Conservation (phyloP, 1,140 invertebrate genomes). For the Bombus terrestris region DNA sequence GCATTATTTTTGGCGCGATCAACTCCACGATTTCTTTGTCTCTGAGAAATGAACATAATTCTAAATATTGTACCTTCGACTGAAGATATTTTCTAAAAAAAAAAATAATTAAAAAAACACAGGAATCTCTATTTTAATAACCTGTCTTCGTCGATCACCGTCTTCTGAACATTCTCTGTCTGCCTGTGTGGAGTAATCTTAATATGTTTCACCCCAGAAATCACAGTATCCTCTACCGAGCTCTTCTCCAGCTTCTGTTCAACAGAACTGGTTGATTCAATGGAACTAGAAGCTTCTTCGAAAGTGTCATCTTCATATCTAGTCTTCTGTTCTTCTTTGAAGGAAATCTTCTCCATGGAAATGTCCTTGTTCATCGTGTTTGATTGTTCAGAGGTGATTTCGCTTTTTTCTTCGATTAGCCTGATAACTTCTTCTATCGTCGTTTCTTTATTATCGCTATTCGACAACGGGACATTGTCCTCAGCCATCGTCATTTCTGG, state of each 20-base stretch:
- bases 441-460: neutral
- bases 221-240: neutral
- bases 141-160: neutral
- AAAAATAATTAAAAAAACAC: neutral
- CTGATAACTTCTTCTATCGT: slow-evolving; percentile 38
- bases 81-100: neutral
- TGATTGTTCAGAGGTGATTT: slow-evolving; percentile 36
- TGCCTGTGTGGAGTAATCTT: slow-evolving; percentile 27
- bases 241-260: neutral
- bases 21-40: slow-evolving; percentile 38
- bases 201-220: slow-evolving; percentile 41
- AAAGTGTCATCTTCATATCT: slow-evolving; percentile 64
- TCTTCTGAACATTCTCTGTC: neutral
- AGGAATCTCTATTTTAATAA: neutral
- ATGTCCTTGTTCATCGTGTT: neutral
- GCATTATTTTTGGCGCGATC: slow-evolving; percentile 34
- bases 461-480: neutral
- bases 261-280: neutral
- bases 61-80: too few species aligned
- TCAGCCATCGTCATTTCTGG: neutral
- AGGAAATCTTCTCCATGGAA: neutral
- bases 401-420: slow-evolving; percentile 26
- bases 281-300: slow-evolving; percentile 55
- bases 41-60: neutral
- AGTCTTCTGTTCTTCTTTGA: neutral